A percentile compares a stretch with the other conserved stretches of the same genome.
phyloP scores from a whole-genome alignment of 2,113 vertebrate species.

The Cygnus buccinator region DNA sequence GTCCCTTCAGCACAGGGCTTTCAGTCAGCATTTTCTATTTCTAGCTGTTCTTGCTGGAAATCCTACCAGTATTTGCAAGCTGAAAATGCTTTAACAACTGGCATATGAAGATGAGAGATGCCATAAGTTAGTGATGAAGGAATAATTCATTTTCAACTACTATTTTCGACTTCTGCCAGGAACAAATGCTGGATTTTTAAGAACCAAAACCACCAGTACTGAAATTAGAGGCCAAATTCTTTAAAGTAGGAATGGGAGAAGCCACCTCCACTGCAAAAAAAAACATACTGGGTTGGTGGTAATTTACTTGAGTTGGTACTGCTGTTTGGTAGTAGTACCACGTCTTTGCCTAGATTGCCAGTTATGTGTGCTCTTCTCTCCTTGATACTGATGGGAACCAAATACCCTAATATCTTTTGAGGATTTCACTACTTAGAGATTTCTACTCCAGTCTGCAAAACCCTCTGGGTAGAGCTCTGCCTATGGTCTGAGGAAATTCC shows the following conservation, averaged over 20 bases:
- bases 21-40: conserved; percentile 21
- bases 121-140: not conserved
- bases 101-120: not conserved
- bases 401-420: not conserved
- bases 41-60: not conserved
- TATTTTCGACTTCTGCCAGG: not conserved
- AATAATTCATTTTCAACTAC: not conserved
- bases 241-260: not conserved
- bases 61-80: not conserved
- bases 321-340: not conserved
- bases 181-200: not conserved
- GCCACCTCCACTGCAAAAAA: not conserved
- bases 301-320: not conserved
- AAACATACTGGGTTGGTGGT: not conserved
- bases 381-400: not conserved
- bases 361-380: not conserved
- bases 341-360: not conserved
- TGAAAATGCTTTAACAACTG: conserved; percentile 3
- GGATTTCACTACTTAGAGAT: not conserved
- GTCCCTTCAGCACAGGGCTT: not conserved
- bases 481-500: not conserved
- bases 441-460: not conserved
- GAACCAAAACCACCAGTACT: not conserved
- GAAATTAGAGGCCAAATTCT: not conserved
- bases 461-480: not conserved